Evolutionary conservation across 2,113 vertebrate genomes (phyloP), one percentile per base, ranked within the genome.

Genomic region (Muntiacus reevesi): DNA sequence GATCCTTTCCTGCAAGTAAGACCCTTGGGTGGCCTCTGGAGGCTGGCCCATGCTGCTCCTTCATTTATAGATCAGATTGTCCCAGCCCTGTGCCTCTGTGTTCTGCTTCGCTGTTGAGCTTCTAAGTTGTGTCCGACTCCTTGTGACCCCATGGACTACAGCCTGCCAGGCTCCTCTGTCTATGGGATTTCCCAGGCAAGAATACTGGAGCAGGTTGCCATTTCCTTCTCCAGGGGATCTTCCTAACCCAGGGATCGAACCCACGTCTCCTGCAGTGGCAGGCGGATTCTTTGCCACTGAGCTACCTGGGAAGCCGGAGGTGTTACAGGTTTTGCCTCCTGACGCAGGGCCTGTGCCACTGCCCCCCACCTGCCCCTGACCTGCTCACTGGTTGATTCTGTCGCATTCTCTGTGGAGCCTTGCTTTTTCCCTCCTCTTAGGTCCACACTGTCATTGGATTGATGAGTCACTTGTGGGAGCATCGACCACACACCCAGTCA

Each of bases 1-100:
- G 30, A 59, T 36, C 23, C 62, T 43, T 50, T 50, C 71, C 79
- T 84, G 50, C 25, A 28, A 33, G 47, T 30, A 33, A 45, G 45
- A 79, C 13, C 36, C 33, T 90, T n/a, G 13, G 30, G 60, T 52
- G 36, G 1, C 13, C 40, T 55, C 40, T 14, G 94, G 52, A 27
- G 23, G 15, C 27, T 17, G 59, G 17, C 45, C 25, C 17, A 6
- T 79, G 6, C 55, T 67, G 19, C 50, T 6, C 2, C 11, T 40
- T 47, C 43, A 9, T 27, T 43, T 45, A 7, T n/a, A 43, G 17
- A 33, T 30, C 5, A 1, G 36, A 21, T n/a, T 16, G 7, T n/a
- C 28, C 15, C 57, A 14, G 25, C 4, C 45, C 52, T 0, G 0
- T 25, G 9, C 10, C 16, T 79, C 33, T 62, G 0, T 5, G 3